These are phyloP conservation scores for Haliclystus octoradiatus DNA, from an alignment of 30 jellyfish, hydroid and myxozoan species.

Conservation along the genomic window DNA sequence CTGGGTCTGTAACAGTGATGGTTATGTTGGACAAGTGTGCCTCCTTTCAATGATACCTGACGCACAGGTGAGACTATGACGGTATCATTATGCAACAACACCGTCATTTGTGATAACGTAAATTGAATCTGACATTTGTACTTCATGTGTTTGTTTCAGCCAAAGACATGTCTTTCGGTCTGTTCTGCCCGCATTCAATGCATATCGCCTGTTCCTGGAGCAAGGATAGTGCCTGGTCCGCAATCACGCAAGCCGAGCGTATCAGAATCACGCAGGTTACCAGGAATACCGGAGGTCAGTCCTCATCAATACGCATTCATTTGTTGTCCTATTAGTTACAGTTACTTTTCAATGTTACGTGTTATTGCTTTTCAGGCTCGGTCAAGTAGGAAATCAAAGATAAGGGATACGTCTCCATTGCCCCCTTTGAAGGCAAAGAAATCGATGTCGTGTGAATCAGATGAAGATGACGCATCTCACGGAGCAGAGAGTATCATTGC, in stretches of 20 bases:
- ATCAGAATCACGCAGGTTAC: constrained; percentile 28
- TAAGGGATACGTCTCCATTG: constrained; percentile 1
- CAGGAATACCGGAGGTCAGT: constrained; percentile 46
- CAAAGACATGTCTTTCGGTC: constrained; percentile 64
- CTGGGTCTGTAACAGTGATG: constrained; percentile 99
- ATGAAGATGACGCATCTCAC: constrained; percentile 64
- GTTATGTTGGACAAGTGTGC: constrained; percentile 98
- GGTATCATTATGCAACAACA: background rate
- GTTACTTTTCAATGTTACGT: background rate
- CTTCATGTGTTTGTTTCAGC: background rate
- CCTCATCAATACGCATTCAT: background rate
- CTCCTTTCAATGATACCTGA: constrained; percentile 86
- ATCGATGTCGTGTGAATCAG: constrained; percentile 88
- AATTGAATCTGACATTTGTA: background rate
- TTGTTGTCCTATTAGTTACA: background rate
- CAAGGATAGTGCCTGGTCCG: constrained; percentile 44
- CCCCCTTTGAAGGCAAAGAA: constrained; percentile 38
- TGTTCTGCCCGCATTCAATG: constrained; percentile 97
- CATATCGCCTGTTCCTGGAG: constrained; percentile 97
- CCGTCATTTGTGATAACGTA: background rate
- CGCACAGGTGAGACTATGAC: constrained; percentile 71
- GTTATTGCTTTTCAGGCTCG: background rate
- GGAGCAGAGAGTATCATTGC: constrained; percentile 78
- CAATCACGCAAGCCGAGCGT: constrained; percentile 26
- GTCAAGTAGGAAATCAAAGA: constrained; percentile 3